Conservation (phyloP, 2,113 vertebrate genomes). For the Scartelaos histophorus region DNA sequence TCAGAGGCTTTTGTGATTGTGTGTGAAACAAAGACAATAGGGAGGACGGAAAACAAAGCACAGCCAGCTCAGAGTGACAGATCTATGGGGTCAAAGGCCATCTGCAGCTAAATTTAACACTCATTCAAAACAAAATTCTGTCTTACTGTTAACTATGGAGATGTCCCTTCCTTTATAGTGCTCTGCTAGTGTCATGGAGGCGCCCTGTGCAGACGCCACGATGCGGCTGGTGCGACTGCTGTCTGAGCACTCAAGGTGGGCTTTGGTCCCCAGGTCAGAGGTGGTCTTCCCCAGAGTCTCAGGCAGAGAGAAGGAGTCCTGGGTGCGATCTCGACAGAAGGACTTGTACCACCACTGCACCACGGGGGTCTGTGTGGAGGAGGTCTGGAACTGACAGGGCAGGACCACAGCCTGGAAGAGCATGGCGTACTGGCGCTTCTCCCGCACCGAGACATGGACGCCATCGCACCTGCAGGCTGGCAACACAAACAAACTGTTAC, state of each 20-base stretch:
- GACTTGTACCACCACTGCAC: slow-evolving; percentile 99
- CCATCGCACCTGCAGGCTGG: slow-evolving; percentile 78
- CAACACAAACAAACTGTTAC: slow-evolving; percentile 9
- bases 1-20: slow-evolving; percentile 17
- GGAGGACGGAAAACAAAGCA: slow-evolving; percentile 66
- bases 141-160: slow-evolving; percentile 89
- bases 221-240: slow-evolving; percentile 88
- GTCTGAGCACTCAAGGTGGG: slow-evolving; percentile 92
- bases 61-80: slow-evolving; percentile 48
- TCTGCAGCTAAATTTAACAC: slow-evolving; percentile 5
- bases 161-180: slow-evolving; percentile 95
- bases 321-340: slow-evolving; percentile 90
- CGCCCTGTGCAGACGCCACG: slow-evolving; percentile 90
- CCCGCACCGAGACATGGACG: slow-evolving; percentile 85
- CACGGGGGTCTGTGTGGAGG: slow-evolving; percentile 85
- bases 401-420: slow-evolving; percentile 94
- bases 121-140: not conserved
- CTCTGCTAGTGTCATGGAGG: slow-evolving; percentile 86
- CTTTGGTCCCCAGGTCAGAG: slow-evolving; percentile 81
- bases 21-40: slow-evolving; percentile 65
- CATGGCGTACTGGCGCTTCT: slow-evolving; percentile 88
- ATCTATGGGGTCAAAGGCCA: slow-evolving; percentile 29
- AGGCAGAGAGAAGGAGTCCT: slow-evolving; percentile 82
- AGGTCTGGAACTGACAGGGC: slow-evolving; percentile 90
- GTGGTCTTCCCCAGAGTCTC: slow-evolving; percentile 69